Evolutionary conservation across 2,113 vertebrate species (phyloP), one percentile per base, ranked within the genome.

Genomic region (Sapayoa aenigma): DNA sequence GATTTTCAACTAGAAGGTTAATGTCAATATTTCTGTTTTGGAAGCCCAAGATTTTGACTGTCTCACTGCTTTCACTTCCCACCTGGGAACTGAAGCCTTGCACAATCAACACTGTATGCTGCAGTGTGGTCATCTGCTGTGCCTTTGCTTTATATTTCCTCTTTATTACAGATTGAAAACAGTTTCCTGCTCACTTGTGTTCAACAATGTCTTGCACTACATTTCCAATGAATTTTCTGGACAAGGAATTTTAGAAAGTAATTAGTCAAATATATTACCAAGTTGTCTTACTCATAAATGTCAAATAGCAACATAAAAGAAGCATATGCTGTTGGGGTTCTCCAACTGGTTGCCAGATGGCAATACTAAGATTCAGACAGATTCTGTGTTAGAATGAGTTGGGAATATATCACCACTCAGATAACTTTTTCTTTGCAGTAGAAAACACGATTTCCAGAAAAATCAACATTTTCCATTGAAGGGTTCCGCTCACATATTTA

Each of bases 341-440:
- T 92, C 85, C 85, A 96, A 92, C 90, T 84, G 85, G 35, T 52
- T 94, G 73, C 85, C 95, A 96, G 96, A 96, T 96, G 93, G 88
- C 88, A 94, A 94, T 37, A 27, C 79, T 84, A 91, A 92, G 82
- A 95, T 81, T 90, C 65, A 94, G 56, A 75, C 65, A 92, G 85
- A 88, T n/a, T 85, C 62, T 59, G 17, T 77, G 42, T 31, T 74
- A 46, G 73, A 89, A 53, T 83, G 60, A 85, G 31, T 65, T 95
- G 83, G 83, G 92, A 97, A 96, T 92, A 94, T 39, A 94, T 63
- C n/a, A 81, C 53, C 31, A 49, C 52, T 78, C 47, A 78, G 58
- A 56, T 42, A 87, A 78, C 79, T 77, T 89, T 37, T 80, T 59
- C 59, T 74, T 55, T 59, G 67, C 46, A 89, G 37, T 14, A 77